These are phyloP conservation scores for Diarsia dahlii DNA, from an alignment of 2,888 invertebrate genomes.

Conservation along the genomic window DNA sequence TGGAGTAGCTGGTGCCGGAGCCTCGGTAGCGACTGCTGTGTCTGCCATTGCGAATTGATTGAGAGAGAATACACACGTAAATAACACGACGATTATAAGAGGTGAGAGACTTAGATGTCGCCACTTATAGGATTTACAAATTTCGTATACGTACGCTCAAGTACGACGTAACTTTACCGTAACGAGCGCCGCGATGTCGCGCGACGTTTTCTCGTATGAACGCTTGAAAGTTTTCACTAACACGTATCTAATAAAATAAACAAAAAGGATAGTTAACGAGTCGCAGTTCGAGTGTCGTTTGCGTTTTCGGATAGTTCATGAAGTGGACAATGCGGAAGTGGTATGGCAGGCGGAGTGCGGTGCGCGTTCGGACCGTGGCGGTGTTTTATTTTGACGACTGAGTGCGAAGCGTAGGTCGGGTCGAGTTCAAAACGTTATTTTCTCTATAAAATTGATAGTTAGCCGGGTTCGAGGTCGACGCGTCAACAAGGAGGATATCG, in stretches of 20 bases:
- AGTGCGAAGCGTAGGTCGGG: slow-evolving; percentile 36
- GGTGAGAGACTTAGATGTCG: too few species aligned
- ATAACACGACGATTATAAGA: too few species aligned
- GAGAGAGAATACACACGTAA: too few species aligned
- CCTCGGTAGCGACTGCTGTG: too few species aligned
- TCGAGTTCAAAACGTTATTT: slow-evolving; percentile 54
- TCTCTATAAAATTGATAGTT: slow-evolving; percentile 45
- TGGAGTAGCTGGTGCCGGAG: too few species aligned
- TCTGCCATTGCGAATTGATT: too few species aligned
- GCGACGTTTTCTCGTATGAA: slow-evolving; percentile 52
- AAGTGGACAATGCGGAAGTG: slow-evolving; percentile 14
- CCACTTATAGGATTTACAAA: too few species aligned
- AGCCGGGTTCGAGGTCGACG: slow-evolving; percentile 22
- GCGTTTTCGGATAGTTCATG: slow-evolving; percentile 18
- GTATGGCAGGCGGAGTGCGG: background rate
- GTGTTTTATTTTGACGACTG: slow-evolving; percentile 32
- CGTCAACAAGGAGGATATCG: slow-evolving; percentile 44
- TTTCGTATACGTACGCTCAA: too few species aligned
- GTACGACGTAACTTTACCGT: too few species aligned
- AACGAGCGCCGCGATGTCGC: too few species aligned
- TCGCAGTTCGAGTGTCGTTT: background rate
- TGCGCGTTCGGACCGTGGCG: slow-evolving; percentile 9
- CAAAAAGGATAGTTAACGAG: slow-evolving; percentile 16
- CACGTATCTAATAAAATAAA: slow-evolving; percentile 49
- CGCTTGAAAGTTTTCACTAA: slow-evolving; percentile 56